Evolutionary conservation across 2,113 vertebrate species (phyloP).

Genomic region (Alectura lathami): DNA sequence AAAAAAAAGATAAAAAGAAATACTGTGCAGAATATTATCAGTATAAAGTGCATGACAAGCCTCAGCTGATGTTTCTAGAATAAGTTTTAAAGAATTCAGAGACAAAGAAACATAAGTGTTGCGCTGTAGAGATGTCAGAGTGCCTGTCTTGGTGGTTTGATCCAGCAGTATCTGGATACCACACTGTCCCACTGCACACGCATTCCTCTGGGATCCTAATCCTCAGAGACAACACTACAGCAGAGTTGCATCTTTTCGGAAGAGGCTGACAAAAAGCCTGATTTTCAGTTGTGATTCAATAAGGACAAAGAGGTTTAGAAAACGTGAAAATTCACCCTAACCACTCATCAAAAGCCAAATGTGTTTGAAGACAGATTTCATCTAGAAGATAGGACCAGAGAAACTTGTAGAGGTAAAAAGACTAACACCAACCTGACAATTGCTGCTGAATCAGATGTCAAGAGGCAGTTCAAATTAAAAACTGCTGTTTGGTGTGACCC

Average conservation of each 20-base stretch:
- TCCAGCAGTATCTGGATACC: not conserved
- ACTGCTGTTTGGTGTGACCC: not conserved
- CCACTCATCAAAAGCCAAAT: not conserved
- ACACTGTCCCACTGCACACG: not conserved
- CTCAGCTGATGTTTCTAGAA: not conserved
- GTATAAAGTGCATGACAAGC: not conserved
- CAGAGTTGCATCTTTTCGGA: not conserved
- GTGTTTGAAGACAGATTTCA: not conserved
- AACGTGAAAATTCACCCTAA: not conserved
- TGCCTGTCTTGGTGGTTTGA: not conserved
- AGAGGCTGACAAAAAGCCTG: not conserved
- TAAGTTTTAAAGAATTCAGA: not conserved
- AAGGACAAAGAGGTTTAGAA: not conserved
- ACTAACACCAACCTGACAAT: rapidly evolving
- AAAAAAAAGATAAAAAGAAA: not conserved
- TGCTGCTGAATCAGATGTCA: not conserved
- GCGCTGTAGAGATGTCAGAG: not conserved
- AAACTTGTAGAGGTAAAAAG: not conserved
- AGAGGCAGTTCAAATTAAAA: not conserved
- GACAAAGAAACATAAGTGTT: not conserved
- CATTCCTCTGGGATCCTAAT: not conserved
- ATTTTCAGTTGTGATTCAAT: not conserved
- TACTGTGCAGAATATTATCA: not conserved
- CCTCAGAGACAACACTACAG: not conserved
- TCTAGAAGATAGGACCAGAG: not conserved